These are phyloP conservation scores for Archaeoteleia sp. DNA, from an alignment of 2,888 invertebrate genomes.

Conservation along the genomic window DNA sequence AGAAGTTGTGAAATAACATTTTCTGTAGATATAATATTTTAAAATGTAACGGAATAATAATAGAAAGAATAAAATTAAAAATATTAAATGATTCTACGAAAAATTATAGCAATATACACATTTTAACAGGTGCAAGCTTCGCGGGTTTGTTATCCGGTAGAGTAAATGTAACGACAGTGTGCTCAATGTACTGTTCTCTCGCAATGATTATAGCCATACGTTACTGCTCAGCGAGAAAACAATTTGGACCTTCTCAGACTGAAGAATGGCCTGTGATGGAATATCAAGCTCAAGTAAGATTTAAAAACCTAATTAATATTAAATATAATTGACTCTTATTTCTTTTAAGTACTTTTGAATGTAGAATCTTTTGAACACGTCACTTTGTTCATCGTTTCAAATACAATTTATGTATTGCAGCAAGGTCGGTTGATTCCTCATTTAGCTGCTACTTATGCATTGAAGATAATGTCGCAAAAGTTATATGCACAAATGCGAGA, in stretches of 20 bases:
- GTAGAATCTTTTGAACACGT: no score
- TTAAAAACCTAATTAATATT: no score
- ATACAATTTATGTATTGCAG: no score
- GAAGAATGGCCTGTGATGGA: slow-evolving; percentile 91
- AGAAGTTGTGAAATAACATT: no score
- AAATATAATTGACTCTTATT: no score
- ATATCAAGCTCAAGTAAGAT: slow-evolving; percentile 89
- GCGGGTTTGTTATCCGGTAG: slow-evolving; percentile 90
- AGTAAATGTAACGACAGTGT: slow-evolving; percentile 82
- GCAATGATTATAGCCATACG: slow-evolving; percentile 89
- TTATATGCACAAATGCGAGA: slow-evolving; percentile 76
- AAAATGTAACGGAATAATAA: no score
- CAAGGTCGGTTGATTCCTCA: slow-evolving; percentile 88
- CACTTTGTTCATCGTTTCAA: no score
- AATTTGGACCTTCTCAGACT: slow-evolving; percentile 86
- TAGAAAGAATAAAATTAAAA: no score
- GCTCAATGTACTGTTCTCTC: slow-evolving; percentile 80
- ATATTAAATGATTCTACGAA: no score
- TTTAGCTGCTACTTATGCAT: slow-evolving; percentile 81
- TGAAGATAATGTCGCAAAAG: slow-evolving; percentile 79
- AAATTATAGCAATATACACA: no score
- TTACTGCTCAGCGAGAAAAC: slow-evolving; percentile 90
- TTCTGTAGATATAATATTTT: no score
- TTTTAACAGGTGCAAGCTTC: slow-evolving; percentile 79
- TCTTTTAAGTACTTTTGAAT: no score